Percentiles rank a stretch among this genome's conserved stretches.
Evolutionary conservation across 2,113 vertebrate genomes (phyloP).

Genomic region (Astur gentilis): DNA sequence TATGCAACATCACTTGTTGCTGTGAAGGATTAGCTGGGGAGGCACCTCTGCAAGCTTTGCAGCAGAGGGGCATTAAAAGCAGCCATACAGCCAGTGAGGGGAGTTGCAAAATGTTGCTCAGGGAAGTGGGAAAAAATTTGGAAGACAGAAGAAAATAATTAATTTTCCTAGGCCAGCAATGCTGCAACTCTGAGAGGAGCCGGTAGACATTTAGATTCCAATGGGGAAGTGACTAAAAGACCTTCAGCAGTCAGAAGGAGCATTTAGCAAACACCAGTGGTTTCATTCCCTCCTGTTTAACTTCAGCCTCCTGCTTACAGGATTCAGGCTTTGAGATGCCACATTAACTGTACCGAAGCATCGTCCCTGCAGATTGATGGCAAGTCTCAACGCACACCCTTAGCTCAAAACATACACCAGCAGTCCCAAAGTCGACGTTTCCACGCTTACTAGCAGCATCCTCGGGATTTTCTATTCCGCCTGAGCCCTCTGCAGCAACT

Average conservation of each 20-base stretch:
- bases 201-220: not conserved
- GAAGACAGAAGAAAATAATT: not conserved
- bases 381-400: not conserved
- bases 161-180: not conserved
- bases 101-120: not conserved
- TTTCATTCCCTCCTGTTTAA: not conserved
- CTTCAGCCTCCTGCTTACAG: not conserved
- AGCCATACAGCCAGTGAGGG: not conserved
- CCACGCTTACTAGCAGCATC: not conserved
- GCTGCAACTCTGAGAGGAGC: not conserved
- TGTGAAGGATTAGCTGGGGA: not conserved
- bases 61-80: not conserved
- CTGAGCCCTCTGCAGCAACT: not conserved
- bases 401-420: not conserved
- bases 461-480: rapidly evolving
- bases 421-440: not conserved
- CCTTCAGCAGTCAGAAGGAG: not conserved
- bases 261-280: not conserved
- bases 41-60: not conserved
- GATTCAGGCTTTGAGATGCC: not conserved
- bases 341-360: not conserved
- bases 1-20: not conserved
- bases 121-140: not conserved
- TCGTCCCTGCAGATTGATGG: rapidly evolving
- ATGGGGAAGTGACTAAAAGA: not conserved